Evolutionary conservation across 2,888 invertebrate species (phyloP), one percentile per base, ranked within the genome.

Genomic region (Tinea trinotella): DNA sequence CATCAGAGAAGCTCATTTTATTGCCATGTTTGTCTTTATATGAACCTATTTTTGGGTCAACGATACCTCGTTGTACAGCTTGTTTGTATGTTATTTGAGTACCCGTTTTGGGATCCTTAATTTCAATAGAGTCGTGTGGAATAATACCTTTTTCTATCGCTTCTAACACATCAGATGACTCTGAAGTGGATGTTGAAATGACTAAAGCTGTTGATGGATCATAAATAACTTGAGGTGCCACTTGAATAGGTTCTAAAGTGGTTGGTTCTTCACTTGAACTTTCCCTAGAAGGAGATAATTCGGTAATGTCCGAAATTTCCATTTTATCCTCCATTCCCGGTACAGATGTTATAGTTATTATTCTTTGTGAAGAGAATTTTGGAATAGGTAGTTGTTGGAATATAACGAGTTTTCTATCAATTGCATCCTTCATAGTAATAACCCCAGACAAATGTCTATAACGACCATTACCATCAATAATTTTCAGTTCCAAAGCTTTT

Each of bases 111-210:
- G 94, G 92, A 68, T 95, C 92, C 57, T 88, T 82, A 2, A 95
- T 90, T 65, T 89, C 89, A 0, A 95, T 90, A 3, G 89, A 78
- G 59, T 89, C 88, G 3, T 90, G 77, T 55, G 93, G 89, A 58
- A 97, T 84, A 58, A 91, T 80, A 18, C 95, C 94, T 54, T 91
- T 90, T 57, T 91, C 89, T 1, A 97, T 89, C 10, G 97, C 96
- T 62, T 90, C 88, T 52, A 94, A 70, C 55, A 96, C 87, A 66
- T 92, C 91, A 61, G 90, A 89, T 0, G 93, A 91, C 66, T 90
- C 86, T 24, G 92, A 92, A 9, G 88, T 89, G 55, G 91, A 89
- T 0, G 93, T 91, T 53, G 92, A 91, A 63, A 93, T 91, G 9
- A 95, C 90, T 56, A 92, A 74, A 1, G 92, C 91, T 9, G 92